Evolutionary conservation across 2,888 invertebrate genomes (phyloP), one percentile per base, ranked within the genome.

Genomic region (Cremastinae sp.): DNA sequence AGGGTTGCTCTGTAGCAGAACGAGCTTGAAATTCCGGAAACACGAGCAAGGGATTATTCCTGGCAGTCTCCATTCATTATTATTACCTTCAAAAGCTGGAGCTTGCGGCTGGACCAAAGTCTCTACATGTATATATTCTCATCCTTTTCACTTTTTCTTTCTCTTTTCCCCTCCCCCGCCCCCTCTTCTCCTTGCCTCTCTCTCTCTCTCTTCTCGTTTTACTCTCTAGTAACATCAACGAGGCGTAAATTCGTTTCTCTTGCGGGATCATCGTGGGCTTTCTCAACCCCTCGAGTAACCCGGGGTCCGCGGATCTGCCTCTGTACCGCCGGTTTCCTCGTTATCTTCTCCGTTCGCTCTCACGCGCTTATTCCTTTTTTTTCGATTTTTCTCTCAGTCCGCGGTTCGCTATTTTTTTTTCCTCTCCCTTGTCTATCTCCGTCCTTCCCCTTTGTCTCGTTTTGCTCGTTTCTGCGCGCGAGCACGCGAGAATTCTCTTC

Each of bases 241-340:
- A 73, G 76, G 69, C 73, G 73, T 73, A 76, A 76, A 76, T 76
- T 76, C 73, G 64, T 76, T 76, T 73, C 69, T 70, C 69, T 64
- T 71, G 72, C 62, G 53, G 64, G 68, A 71, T 76, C 76, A 59
- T 45, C 38, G 58, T 18, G 41, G 41, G 28, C 14, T 45, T 8
- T 34, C 56, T 65, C 75, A 64, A 43, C 41, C 65, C 49, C 59
- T 41, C n/a, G n/a, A n/a, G n/a, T n/a, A n/a, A 18, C 51, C 53
- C 49, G 34, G 12, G 47, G 36, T 61, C 8, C 34, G 28, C 41
- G 38, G 34, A n/a, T 43, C 54, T 34, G n/a, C n/a, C n/a, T n/a
- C n/a, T 43, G 7, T 62, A 65, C 62, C 58, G 20, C 68, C 9
- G 14, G 53, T 56, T 62, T 56, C 20, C 68, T 49, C 72, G 45